These are phyloP conservation scores for Acipenser oxyrinchus DNA, from an alignment of 2,797 vertebrate species.

Conservation along the genomic window DNA sequence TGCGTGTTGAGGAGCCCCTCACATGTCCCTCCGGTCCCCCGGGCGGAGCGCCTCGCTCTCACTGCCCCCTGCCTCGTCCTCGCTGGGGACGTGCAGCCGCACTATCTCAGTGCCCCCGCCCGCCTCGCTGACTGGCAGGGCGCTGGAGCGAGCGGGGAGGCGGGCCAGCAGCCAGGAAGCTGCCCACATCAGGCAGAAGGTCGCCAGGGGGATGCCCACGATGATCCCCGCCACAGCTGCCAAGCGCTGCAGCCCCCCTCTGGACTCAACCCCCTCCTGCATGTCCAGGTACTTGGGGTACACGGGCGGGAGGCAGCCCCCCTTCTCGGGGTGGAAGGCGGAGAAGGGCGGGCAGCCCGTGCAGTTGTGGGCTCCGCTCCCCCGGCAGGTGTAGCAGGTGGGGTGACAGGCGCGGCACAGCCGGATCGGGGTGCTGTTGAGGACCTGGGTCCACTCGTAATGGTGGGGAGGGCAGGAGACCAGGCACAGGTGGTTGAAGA, in stretches of 20 bases:
- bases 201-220: constrained; percentile 17
- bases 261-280: not conserved
- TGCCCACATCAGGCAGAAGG: constrained; percentile 17
- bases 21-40: too few relatives aligned
- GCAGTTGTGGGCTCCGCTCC: constrained; percentile 11
- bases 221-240: constrained; percentile 19
- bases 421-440: constrained; percentile 28
- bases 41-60: not conserved
- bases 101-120: constrained; percentile 11
- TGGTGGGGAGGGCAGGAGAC: constrained; percentile 22
- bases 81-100: not conserved
- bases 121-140: not conserved
- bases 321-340: constrained; percentile 10
- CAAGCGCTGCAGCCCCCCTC: constrained; percentile 4
- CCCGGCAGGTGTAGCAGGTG: constrained; percentile 19
- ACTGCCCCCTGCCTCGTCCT: not conserved
- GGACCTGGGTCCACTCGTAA: constrained; percentile 12
- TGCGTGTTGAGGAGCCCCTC: too few relatives aligned
- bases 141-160: not conserved
- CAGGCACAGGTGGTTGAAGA: constrained; percentile 22
- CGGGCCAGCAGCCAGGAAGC: constrained; percentile 15
- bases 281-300: constrained; percentile 17
- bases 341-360: constrained; percentile 22
- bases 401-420: constrained; percentile 13
- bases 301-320: constrained; percentile 11